Percentiles rank a stretch among this genome's conserved stretches.
Evolutionary conservation across 2,113 vertebrate species (phyloP).

Genomic region (Neofelis nebulosa): DNA sequence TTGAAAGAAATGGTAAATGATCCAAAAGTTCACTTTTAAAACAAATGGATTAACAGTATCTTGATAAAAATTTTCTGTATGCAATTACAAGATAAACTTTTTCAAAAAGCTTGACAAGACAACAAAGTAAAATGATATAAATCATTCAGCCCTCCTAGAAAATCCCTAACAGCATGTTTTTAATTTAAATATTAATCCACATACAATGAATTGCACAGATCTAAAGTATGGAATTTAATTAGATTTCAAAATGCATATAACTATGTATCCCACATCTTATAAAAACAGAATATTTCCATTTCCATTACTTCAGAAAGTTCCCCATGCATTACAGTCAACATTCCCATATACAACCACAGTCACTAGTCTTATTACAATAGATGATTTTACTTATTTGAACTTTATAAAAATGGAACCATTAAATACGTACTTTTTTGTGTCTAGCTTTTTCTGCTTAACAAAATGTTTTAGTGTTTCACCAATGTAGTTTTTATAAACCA

Average conservation of each 20-base stretch:
- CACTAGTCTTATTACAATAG: neutral
- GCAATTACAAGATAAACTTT: neutral
- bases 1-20: neutral
- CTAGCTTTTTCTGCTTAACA: neutral
- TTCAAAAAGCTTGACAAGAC: neutral
- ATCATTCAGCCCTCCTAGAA: neutral
- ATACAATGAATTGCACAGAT: neutral
- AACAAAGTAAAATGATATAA: constrained; percentile 10
- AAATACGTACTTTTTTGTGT: neutral
- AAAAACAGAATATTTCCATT: neutral
- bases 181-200: neutral
- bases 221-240: neutral
- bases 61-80: neutral
- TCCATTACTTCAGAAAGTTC: neutral
- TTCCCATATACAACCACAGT: neutral
- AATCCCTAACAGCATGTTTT: neutral
- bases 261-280: neutral
- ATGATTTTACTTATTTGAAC: neutral
- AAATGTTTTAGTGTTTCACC: neutral
- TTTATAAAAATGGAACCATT: neutral
- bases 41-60: neutral
- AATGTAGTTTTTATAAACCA: neutral
- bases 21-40: neutral
- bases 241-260: neutral
- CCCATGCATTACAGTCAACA: neutral